Base-by-base conservation (phyloP, 2,113 vertebrate genomes). In the Pseudorhombus dupliciocellatus region DNA sequence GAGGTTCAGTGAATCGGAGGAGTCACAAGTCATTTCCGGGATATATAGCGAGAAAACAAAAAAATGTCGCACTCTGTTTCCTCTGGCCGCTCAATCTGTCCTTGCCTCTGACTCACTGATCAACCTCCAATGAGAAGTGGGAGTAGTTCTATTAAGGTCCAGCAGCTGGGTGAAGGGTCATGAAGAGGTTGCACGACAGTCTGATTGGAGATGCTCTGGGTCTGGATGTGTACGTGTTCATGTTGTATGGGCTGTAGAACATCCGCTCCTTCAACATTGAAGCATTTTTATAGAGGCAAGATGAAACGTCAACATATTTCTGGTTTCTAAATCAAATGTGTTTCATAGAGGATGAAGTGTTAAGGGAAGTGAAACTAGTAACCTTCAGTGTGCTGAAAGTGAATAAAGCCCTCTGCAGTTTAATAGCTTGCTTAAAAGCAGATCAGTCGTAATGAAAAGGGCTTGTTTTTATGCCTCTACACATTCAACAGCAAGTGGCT, bases 11-110 rank as follows among this genome's bases (percentile, higher is more conserved):
- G 66, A 65, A 62, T 80, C 51, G 31, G 37, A 84, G 37, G 30
- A 77, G 69, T 71, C 76, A 59, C 46, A 48, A 71, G 63, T 76
- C 53, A 54, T 68, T 77, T 81, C 61, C 10, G 1, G 61, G 77
- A 79, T 83, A 81, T 74, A 84, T 62, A 66, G 34, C 0, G 1
- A 65, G 68, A 71, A 82, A 84, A 68, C 56, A 73, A 56, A 63
- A 63, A 73, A 60, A 12, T 34, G 22, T 2, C 0, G 11, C 56
- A 30, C 22, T 50, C 28, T 18, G 34, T 75, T 58, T 66, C 51
- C 34, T 66, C 20, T n/a, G 18, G 46, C 34, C 28, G 5, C 51
- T 34, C 50, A 10, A 10, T 50, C 48, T 21, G 42, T 69, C 46
- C 25, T 9, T 18, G 40, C 66, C 25, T 52, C 57, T 24, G 50